Evolutionary conservation across 2,113 vertebrate genomes (phyloP), one percentile per base, ranked within the genome.

Genomic region (Phyllostomus hastatus): DNA sequence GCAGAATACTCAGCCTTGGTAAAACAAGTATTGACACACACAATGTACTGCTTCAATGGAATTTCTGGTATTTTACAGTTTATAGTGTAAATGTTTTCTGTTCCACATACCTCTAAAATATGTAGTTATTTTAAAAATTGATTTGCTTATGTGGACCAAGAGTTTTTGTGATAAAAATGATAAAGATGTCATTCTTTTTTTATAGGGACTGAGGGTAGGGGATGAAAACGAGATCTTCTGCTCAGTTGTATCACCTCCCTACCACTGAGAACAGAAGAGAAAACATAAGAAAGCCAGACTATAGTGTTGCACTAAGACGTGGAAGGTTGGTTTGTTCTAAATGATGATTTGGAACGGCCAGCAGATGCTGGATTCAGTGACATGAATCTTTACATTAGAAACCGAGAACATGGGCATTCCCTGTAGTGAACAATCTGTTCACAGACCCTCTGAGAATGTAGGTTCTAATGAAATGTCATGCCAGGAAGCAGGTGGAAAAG

Each of bases 51-150:
- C 69, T 95, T 72, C 89, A 93, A 2, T 54, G 97, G 93, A 92
- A 98, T 98, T 97, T 96, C 94, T 97, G 95, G 92, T 96, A 98
- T 98, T 97, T 97, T 80, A 92, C 10, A 96, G 94, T 96, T 98
- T 97, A 80, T 81, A 59, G 0, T 97, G 66, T 90, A 52, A 96
- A 66, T 70, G 15, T 79, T 97, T 93, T 94, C 69, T 81, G 26
- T 61, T 84, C 61, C 9, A 88, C 54, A 31, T 91, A 93, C 90
- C 86, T 84, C 38, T 5, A 10, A 96, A 97, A 95, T 46, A n/a
- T 26, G 9, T 24, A 82, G 11, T 54, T 66, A 24, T 83, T 96
- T 95, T 52, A 81, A 93, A 91, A 91, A 93, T 85, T 95, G 79
- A 52, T 88, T 96, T 96, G 28, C 3, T 79, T 20, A 26, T 67